These are phyloP conservation scores for Rhadina sibilatrix DNA, from an alignment of 2,113 vertebrate genomes.

Conservation along the genomic window DNA sequence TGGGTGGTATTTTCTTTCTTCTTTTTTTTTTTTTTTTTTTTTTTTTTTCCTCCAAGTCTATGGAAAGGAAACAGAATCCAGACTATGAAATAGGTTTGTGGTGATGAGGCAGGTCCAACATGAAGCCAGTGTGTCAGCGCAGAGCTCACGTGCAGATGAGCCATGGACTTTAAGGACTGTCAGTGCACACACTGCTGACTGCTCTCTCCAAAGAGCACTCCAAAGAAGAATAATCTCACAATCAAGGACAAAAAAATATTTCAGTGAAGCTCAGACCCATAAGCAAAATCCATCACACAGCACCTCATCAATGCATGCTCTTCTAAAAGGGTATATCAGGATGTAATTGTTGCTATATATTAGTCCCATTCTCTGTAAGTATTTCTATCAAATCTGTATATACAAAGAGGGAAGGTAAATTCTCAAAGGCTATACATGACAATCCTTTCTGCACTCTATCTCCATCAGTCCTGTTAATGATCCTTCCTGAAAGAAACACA, in stretches of 20 bases:
- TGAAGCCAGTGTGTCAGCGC: background rate
- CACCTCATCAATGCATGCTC: background rate
- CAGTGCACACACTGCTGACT: background rate
- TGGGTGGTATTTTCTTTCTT: background rate
- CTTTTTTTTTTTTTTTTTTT: no score
- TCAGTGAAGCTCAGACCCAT: slow-evolving; percentile 11
- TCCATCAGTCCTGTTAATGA: background rate
- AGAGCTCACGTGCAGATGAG: background rate
- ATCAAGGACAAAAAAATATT: slow-evolving; percentile 27
- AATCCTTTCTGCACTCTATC: background rate
- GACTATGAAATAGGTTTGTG: background rate
- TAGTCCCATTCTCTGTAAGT: background rate
- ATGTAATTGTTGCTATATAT: background rate
- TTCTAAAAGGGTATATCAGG: background rate
- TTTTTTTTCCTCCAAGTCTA: background rate
- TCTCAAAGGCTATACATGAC: background rate
- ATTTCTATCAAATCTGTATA: background rate
- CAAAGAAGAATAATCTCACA: slow-evolving; percentile 31
- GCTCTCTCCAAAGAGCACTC: background rate
- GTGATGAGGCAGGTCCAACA: background rate
- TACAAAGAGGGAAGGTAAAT: background rate
- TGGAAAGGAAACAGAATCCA: background rate
- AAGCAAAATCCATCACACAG: slow-evolving; percentile 33
- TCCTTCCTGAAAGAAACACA: background rate
- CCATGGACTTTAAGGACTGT: background rate